Evolutionary conservation across 2,113 vertebrate species (phyloP).

Genomic region (Poeciliopsis prolifica): DNA sequence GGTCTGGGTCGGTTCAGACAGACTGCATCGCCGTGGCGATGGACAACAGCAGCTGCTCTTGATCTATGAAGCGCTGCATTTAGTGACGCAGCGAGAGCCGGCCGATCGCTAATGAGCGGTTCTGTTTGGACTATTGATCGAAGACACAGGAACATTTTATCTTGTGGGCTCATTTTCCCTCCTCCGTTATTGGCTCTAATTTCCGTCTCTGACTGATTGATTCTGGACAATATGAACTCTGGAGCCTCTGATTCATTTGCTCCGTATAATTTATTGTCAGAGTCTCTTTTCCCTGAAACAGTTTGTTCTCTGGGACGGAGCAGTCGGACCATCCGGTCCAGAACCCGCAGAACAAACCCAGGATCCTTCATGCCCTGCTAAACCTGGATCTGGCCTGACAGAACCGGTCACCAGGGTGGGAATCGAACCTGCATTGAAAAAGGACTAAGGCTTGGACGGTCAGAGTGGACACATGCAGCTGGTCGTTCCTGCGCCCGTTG

Average conservation of each 20-base stretch:
- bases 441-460: no score
- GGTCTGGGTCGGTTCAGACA: no score
- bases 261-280: not conserved
- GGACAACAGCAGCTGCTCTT: not conserved
- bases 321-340: not conserved
- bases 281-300: not conserved
- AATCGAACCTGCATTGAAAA: no score
- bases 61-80: conserved; percentile 16
- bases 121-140: conserved; percentile 40
- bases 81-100: conserved; percentile 4
- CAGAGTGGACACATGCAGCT: no score
- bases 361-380: no score
- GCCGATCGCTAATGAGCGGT: conserved; percentile 47
- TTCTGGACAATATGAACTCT: conserved; percentile 8
- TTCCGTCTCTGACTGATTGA: conserved; percentile 16
- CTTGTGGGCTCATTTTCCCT: conserved; percentile 6
- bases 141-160: conserved; percentile 8
- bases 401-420: no score
- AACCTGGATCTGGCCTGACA: no score
- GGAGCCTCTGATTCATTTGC: not conserved
- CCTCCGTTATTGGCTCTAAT: conserved; percentile 1
- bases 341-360: no score
- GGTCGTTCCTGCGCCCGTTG: not conserved
- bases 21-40: no score
- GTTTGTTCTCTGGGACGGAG: not conserved